Conservation (phyloP, 2,888 invertebrate species). For the Dascillus cervinus region DNA sequence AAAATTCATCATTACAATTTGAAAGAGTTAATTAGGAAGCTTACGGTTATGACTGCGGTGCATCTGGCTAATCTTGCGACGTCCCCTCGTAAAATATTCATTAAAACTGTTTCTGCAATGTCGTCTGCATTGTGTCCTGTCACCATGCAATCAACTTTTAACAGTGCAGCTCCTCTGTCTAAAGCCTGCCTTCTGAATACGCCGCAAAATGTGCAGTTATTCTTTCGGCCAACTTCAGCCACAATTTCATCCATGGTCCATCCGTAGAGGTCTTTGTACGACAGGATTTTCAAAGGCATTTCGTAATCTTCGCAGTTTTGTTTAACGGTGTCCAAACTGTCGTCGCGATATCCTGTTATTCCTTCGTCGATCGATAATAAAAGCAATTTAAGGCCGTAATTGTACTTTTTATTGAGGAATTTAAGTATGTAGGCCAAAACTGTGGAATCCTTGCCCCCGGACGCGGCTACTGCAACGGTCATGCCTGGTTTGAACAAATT, state of each 20-base stretch:
- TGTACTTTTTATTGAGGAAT: conserved; percentile 78
- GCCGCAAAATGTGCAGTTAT: conserved; percentile 96
- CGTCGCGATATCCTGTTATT: conserved; percentile 92
- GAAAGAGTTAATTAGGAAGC: conserved; percentile 14
- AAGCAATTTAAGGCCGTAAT: conserved; percentile 84
- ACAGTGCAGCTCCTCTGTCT: conserved; percentile 84
- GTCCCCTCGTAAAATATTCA: conserved; percentile 96
- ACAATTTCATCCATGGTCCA: conserved; percentile 99
- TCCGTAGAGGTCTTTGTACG: conserved; percentile 95
- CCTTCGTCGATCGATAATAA: conserved; percentile 97
- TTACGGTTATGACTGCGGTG: conserved; percentile 82
- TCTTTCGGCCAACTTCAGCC: conserved; percentile 74
- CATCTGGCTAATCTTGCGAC: conserved; percentile 88
- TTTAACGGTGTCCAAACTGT: conserved; percentile 94
- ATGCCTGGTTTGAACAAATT: conserved; percentile 76
- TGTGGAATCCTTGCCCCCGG: conserved; percentile 95
- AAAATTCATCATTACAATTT: conserved; percentile 8
- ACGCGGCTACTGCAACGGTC: conserved; percentile 88
- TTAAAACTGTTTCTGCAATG: conserved; percentile 95
- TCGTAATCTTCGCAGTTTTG: conserved; percentile 89
- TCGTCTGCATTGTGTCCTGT: conserved; percentile 98
- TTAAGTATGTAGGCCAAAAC: conserved; percentile 93
- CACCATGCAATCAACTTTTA: conserved; percentile 87
- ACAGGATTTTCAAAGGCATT: conserved; percentile 88
- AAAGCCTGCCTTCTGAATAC: conserved; percentile 94